Evolutionary conservation across 2,888 invertebrate genomes (phyloP), one percentile per base, ranked within the genome.

Genomic region (Andricus curvator): DNA sequence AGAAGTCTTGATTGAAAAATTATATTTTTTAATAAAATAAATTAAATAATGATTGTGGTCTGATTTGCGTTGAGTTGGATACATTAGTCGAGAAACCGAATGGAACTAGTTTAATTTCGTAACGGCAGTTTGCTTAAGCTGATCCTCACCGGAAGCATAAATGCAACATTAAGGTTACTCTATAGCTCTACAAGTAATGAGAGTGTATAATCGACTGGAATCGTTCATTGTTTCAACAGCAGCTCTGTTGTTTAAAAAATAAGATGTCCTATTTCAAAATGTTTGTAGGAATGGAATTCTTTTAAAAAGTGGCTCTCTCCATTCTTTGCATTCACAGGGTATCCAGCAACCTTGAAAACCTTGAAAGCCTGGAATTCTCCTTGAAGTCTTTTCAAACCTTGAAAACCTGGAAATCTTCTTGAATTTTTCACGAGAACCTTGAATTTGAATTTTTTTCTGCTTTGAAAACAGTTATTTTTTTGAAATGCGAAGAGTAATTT

Each of bases 21-120:
- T 29, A 62, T 62, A n/a, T 62, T 29, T 62, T 62, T 29, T 5
- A 15, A 62, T 48, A 22, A 25, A 62, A 62, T 15, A 22, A 68
- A 68, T 68, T 48, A 68, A 68, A 11, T 67, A 67, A 67, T 67
- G 67, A 67, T 44, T 68, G 48, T 29, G 44, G 44, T 68, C 68
- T 68, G 68, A 68, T 68, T 68, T 68, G 62, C 25, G 62, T 4
- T 67, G 41, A 41, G 37, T 41, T 41, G 25, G 25, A 44, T 68
- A 41, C 44, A 44, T 44, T 44, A 44, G 41, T 17, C n/a, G 44
- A 68, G 25, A 68, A 68, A 68, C 68, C 44, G 68, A 68, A 68
- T 68, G 44, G 44, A 62, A 62, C 62, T 68, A 25, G 68, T 48
- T 68, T 25, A 48, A 68, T 68, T 37, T 68, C 25, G 44, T 20